Conservation (phyloP, 1,140 invertebrate genomes). For the Microplitis mediator region DNA sequence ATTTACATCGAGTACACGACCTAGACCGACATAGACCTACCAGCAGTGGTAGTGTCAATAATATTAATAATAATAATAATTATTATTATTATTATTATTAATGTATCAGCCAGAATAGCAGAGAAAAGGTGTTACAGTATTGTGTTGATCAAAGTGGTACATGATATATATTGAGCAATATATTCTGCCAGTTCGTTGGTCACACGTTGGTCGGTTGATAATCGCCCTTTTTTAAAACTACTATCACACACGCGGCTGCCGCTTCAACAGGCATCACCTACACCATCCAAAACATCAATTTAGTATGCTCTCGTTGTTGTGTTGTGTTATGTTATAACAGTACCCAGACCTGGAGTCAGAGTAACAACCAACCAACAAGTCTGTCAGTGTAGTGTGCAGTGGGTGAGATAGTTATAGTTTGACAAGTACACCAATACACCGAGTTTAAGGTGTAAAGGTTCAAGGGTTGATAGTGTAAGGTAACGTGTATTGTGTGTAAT, state of each 20-base stretch:
- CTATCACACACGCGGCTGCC: neutral
- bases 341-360: neutral
- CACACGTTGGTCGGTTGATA: conserved; percentile 8
- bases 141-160: no score
- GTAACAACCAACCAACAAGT: neutral
- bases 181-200: conserved; percentile 11
- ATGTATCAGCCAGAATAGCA: neutral
- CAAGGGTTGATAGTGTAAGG: conserved; percentile 6
- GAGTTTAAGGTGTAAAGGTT: conserved; percentile 30
- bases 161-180: neutral
- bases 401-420: conserved; percentile 21
- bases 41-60: neutral
- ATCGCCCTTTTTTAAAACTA: conserved; percentile 14
- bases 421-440: neutral
- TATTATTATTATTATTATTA: neutral
- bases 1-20: neutral
- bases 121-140: neutral
- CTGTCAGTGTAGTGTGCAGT: conserved; percentile 19
- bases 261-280: conserved; percentile 9
- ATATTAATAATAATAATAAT: no score
- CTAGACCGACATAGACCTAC: neutral
- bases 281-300: neutral
- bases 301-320: no score
- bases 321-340: neutral
- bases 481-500: no score